A percentile compares a stretch with the other conserved stretches of the same genome.
Conservation (phyloP, 2,797 vertebrate genomes). For the Sylvia borin region DNA sequence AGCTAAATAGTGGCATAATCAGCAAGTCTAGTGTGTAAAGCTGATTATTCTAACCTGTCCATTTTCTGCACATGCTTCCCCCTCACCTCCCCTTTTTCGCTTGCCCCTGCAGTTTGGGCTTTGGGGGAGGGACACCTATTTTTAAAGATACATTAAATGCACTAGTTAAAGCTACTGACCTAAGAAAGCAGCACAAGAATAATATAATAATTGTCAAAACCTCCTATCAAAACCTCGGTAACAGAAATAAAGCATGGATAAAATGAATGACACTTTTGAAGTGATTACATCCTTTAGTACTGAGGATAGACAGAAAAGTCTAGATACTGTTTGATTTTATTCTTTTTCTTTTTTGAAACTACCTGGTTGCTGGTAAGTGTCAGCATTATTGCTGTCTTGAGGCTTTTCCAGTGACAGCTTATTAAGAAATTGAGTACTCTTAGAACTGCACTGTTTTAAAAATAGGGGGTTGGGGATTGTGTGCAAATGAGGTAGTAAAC, state of each 20-base stretch:
- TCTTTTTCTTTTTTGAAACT: background rate
- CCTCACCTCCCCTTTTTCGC: fast-evolving
- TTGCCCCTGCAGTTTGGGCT: background rate
- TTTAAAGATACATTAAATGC: background rate
- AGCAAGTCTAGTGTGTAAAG: background rate
- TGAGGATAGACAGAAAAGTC: background rate
- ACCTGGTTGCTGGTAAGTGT: background rate
- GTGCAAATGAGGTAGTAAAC: constrained; percentile 28
- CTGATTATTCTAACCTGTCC: background rate
- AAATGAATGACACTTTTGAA: background rate
- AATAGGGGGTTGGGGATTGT: background rate
- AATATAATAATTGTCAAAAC: background rate
- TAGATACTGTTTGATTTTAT: background rate
- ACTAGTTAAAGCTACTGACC: background rate
- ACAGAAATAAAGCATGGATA: background rate
- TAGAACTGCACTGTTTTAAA: background rate
- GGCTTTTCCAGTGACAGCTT: background rate
- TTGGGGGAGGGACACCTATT: background rate
- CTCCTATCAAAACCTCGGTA: background rate
- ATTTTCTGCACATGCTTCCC: background rate
- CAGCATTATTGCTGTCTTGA: background rate
- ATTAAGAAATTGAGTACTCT: background rate
- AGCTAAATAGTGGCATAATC: background rate
- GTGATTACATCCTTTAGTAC: background rate
- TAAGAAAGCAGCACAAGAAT: background rate